Evolutionary conservation across 2,888 invertebrate genomes (phyloP).

Genomic region (Hirtodrosophila alboralis): DNA sequence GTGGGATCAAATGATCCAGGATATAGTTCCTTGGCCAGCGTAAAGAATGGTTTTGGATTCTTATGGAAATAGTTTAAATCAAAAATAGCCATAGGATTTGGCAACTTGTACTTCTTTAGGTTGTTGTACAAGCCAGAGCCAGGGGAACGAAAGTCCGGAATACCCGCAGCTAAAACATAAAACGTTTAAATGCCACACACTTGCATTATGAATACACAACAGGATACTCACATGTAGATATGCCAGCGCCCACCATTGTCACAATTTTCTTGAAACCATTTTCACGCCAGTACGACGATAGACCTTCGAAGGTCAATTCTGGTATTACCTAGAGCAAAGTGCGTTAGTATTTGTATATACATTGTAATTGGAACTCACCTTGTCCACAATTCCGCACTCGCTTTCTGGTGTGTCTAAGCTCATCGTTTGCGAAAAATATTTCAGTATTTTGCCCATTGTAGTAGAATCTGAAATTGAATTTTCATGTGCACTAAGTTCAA

Average conservation of each 20-base stretch:
- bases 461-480: conserved; percentile 64
- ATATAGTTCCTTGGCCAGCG: conserved; percentile 94
- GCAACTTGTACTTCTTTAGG: conserved; percentile 94
- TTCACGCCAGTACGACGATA: conserved; percentile 91
- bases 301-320: conserved; percentile 89
- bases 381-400: conserved; percentile 41
- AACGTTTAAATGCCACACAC: background rate
- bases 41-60: conserved; percentile 97
- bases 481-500: conserved; percentile 4
- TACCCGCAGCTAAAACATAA: conserved; percentile 86
- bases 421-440: conserved; percentile 88
- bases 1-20: conserved; percentile 96
- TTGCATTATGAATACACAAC: background rate
- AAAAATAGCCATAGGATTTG: conserved; percentile 96
- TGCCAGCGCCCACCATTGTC: conserved; percentile 97
- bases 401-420: conserved; percentile 48
- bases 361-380: conserved; percentile 42
- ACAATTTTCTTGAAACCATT: conserved; percentile 93
- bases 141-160: conserved; percentile 97
- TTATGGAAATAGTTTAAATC: conserved; percentile 93
- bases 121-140: conserved; percentile 96
- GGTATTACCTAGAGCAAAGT: conserved; percentile 86
- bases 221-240: conserved; percentile 93
- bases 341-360: background rate
- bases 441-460: conserved; percentile 87